Evolutionary conservation across 2,888 invertebrate genomes (phyloP).

Genomic region (Parnassius glacialis): DNA sequence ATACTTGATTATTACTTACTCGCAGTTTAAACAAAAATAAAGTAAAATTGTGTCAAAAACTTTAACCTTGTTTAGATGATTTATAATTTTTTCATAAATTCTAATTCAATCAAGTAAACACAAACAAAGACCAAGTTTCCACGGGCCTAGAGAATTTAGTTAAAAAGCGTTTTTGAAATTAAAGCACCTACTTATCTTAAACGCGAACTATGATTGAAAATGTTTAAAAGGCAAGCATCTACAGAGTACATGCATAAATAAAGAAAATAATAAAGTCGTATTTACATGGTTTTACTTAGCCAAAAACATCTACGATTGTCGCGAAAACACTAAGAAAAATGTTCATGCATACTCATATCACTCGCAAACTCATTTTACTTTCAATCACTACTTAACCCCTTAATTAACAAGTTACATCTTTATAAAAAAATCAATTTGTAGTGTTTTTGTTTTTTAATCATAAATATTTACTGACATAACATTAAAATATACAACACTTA

Average conservation of each 20-base stretch:
- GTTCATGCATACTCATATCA: conserved; percentile 12
- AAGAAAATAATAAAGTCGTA: conserved; percentile 15
- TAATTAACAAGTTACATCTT: conserved; percentile 10
- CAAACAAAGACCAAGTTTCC: conserved; percentile 43
- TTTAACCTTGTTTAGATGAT: conserved; percentile 11
- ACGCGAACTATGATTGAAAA: conserved; percentile 24
- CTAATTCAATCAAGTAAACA: conserved; percentile 35
- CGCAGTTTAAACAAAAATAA: too few species aligned
- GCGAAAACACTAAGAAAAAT: conserved; percentile 11
- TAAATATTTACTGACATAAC: too few species aligned
- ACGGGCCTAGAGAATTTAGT: conserved; percentile 25
- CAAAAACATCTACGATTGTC: conserved; percentile 11
- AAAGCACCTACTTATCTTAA: conserved; percentile 25
- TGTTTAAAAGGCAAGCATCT: conserved; percentile 24
- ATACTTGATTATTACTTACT: too few species aligned
- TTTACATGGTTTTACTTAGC: conserved; percentile 10
- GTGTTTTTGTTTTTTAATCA: too few species aligned
- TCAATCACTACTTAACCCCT: conserved; percentile 19
- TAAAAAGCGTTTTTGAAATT: conserved; percentile 27
- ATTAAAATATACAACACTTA: too few species aligned
- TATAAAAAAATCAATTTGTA: neutral
- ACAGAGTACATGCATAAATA: conserved; percentile 23
- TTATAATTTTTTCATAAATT: conserved; percentile 22
- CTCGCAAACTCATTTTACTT: conserved; percentile 13
- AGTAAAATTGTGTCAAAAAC: neutral